Percentiles rank a stretch among this genome's conserved stretches.
These are phyloP conservation scores for Epizoanthus rinbou DNA, from an alignment of 92 coral and sea anemone species.

Conservation along the genomic window DNA sequence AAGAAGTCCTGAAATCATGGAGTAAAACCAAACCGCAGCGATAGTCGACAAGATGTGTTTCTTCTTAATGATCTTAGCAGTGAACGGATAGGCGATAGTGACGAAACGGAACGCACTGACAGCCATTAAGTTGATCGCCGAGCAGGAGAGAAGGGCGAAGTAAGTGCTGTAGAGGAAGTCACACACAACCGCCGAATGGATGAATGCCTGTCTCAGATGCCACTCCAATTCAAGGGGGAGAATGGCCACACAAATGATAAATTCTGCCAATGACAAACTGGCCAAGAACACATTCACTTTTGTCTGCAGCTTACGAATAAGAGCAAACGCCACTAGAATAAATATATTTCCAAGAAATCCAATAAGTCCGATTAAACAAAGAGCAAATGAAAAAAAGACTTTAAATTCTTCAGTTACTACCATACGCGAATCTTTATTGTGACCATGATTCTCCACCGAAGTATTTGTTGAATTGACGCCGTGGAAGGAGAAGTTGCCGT, in stretches of 20 bases:
- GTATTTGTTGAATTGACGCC: neutral
- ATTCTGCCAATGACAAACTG: slow-evolving; percentile 75
- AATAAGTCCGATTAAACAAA: slow-evolving; percentile 50
- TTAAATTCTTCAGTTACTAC: slow-evolving; percentile 22
- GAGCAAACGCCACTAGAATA: slow-evolving; percentile 65
- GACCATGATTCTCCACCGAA: neutral
- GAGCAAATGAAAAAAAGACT: slow-evolving; percentile 48
- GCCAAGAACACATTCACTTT: slow-evolving; percentile 66
- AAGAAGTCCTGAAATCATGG: slow-evolving; percentile 55
- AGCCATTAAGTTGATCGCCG: slow-evolving; percentile 72
- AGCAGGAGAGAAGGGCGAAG: slow-evolving; percentile 64
- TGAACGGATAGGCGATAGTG: slow-evolving; percentile 78
- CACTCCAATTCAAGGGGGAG: slow-evolving; percentile 79
- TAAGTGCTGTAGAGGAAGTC: slow-evolving; percentile 68
- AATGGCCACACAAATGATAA: slow-evolving; percentile 48
- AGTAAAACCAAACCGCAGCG: slow-evolving; percentile 68
- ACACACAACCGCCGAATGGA: slow-evolving; percentile 63
- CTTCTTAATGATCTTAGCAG: slow-evolving; percentile 51
- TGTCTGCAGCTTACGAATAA: slow-evolving; percentile 68
- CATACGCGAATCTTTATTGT: slow-evolving; percentile 1
- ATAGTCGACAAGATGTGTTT: slow-evolving; percentile 50
- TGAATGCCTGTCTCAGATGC: slow-evolving; percentile 60
- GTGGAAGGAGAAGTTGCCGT: neutral
- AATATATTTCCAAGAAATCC: slow-evolving; percentile 68
- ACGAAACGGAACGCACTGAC: slow-evolving; percentile 79